phyloP scores from a whole-genome alignment of 2,888 invertebrate genomes.

The Yponomeuta malinellus region DNA sequence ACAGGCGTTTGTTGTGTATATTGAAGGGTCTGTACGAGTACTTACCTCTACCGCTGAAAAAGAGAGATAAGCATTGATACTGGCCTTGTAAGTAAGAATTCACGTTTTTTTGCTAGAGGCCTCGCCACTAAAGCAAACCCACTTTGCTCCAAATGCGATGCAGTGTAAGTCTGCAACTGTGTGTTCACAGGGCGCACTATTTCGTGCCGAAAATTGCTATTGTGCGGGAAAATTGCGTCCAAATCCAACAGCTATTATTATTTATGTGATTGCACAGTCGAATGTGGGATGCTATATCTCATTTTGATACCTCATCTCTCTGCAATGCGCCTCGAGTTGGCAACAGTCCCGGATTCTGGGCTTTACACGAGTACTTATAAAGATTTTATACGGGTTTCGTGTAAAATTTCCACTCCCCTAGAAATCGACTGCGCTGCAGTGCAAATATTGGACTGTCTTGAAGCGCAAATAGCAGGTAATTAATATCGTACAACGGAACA shows the following conservation, averaged over 20 bases:
- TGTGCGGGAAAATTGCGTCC: background rate
- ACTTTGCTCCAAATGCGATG: background rate
- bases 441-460: background rate
- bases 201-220: background rate
- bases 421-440: background rate
- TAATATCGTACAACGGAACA: background rate
- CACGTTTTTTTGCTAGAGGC: no score
- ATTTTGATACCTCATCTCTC: slow-evolving; percentile 52
- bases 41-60: no score
- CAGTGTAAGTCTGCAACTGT: background rate
- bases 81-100: no score
- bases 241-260: slow-evolving; percentile 8
- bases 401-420: slow-evolving; percentile 6
- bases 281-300: slow-evolving; percentile 22
- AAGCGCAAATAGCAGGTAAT: background rate
- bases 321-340: slow-evolving; percentile 55
- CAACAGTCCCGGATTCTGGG: slow-evolving; percentile 43
- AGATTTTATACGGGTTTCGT: slow-evolving; percentile 15
- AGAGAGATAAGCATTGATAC: no score
- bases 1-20: no score
- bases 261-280: slow-evolving; percentile 15
- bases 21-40: no score
- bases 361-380: slow-evolving; percentile 40
- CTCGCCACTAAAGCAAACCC: background rate
- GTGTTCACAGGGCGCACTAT: background rate